These are phyloP conservation scores for Neomicropteryx cornuta DNA, from an alignment of 1,140 invertebrate genomes.

Conservation along the genomic window DNA sequence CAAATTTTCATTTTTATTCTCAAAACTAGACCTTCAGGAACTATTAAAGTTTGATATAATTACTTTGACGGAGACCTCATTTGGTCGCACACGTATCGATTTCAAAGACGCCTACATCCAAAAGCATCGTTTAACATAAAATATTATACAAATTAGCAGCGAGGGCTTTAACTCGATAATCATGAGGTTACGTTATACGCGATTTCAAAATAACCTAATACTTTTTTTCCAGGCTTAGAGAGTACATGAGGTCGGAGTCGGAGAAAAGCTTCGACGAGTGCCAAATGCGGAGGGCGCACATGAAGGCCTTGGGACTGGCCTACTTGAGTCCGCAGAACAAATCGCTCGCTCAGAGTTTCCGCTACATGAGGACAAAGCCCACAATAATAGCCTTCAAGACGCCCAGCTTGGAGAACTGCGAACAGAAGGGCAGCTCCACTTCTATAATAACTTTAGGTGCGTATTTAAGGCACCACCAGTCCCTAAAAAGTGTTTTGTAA, in stretches of 20 bases:
- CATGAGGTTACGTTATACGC: too few species aligned
- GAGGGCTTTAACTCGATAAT: too few species aligned
- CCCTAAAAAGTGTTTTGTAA: constrained; percentile 3
- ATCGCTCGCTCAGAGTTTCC: constrained; percentile 66
- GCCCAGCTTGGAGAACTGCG: constrained; percentile 58
- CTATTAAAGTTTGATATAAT: too few species aligned
- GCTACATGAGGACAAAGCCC: constrained; percentile 78
- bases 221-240: constrained; percentile 46
- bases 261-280: constrained; percentile 63
- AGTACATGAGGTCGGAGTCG: constrained; percentile 66
- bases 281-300: constrained; percentile 46
- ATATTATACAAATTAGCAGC: too few species aligned
- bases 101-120: too few species aligned
- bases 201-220: too few species aligned
- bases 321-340: constrained; percentile 66
- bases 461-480: too few species aligned
- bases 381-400: constrained; percentile 77
- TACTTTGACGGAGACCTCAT: too few species aligned
- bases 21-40: too few species aligned
- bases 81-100: too few species aligned
- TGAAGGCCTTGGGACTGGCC: constrained; percentile 53
- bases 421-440: constrained; percentile 40
- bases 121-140: too few species aligned
- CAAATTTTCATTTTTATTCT: too few species aligned
- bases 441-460: constrained; percentile 43